Base-by-base conservation (phyloP, 2,113 vertebrate species). In the Porphyrio hochstetteri region DNA sequence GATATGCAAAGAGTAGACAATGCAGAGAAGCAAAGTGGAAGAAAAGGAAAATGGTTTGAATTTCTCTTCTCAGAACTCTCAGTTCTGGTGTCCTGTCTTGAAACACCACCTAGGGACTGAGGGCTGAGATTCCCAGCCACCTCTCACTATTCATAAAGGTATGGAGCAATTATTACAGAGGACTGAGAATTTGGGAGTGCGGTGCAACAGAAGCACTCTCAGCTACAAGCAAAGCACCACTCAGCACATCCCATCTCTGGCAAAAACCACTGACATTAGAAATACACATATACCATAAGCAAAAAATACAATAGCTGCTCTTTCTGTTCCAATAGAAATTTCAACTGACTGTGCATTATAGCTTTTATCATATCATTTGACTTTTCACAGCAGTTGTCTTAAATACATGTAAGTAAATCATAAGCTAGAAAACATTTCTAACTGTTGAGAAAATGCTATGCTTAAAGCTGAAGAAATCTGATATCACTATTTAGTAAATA, bases 111-210 rank as follows among this genome's bases (percentile, higher is more conserved):
- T 61, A 53, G 7, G 20, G 50, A 68, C 10, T 15, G 15, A 61
- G 16, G 78, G 24, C 23, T 59, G 17, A 11, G 13, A 48, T 44
- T 81, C 3, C 7, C 8, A 29, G 33, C 8, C 21, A 29, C 0
- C 0, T 3, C 0, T 1, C 20, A 25, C 48, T 35, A 57, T 29
- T 4, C 1, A 20, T 27, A 72, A 72, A 65, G 5, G 7, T 56
- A 35, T 48, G 16, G 11, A 75, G 5, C 5, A 10, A 11, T 36
- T 1, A 0, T 53, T 9, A 9, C 18, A 42, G 16, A 44, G 4
- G 21, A 59, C 8, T 46, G 38, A 57, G 11, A 28, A 10, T 35
- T 68, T 88, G 50, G 28, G 25, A 92, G 18, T 7, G 5, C 1
- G 2, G 10, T 7, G 42, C 4, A 74, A 38, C 13, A 48, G 38